Evolutionary conservation across 2,888 invertebrate genomes (phyloP).

Genomic region (Cenopis cana): DNA sequence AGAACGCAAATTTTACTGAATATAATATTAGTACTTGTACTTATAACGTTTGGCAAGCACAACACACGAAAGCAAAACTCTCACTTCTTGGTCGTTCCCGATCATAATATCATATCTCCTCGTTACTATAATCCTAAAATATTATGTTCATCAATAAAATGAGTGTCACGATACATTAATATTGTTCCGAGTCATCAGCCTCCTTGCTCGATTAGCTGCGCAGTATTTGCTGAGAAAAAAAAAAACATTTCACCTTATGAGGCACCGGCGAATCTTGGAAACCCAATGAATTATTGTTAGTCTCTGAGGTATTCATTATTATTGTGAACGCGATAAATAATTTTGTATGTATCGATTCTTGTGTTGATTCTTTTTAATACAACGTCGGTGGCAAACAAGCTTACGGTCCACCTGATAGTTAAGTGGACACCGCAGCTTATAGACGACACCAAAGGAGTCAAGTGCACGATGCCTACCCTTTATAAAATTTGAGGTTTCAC

Average conservation of each 20-base stretch:
- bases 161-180: slow-evolving; percentile 43
- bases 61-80: background rate
- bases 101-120: slow-evolving; percentile 21
- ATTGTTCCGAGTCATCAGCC: slow-evolving; percentile 39
- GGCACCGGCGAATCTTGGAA: background rate
- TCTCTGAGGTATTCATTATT: background rate
- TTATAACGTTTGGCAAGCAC: background rate
- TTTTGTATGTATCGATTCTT: too few species aligned
- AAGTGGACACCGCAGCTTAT: too few species aligned
- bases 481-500: too few species aligned
- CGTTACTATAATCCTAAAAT: slow-evolving; percentile 39
- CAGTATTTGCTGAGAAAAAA: slow-evolving; percentile 11
- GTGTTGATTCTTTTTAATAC: too few species aligned
- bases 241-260: slow-evolving; percentile 32
- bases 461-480: too few species aligned
- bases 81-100: background rate
- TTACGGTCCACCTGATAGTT: too few species aligned
- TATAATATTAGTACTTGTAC: too few species aligned
- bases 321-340: background rate
- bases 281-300: background rate
- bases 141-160: slow-evolving; percentile 43
- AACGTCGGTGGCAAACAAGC: too few species aligned
- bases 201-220: slow-evolving; percentile 34
- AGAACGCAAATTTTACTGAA: too few species aligned
- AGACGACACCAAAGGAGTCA: too few species aligned